Percentiles rank a stretch among this genome's conserved stretches.
These are phyloP conservation scores for Yponomeuta cagnagella DNA, from an alignment of 2,888 invertebrate species.

Conservation along the genomic window DNA sequence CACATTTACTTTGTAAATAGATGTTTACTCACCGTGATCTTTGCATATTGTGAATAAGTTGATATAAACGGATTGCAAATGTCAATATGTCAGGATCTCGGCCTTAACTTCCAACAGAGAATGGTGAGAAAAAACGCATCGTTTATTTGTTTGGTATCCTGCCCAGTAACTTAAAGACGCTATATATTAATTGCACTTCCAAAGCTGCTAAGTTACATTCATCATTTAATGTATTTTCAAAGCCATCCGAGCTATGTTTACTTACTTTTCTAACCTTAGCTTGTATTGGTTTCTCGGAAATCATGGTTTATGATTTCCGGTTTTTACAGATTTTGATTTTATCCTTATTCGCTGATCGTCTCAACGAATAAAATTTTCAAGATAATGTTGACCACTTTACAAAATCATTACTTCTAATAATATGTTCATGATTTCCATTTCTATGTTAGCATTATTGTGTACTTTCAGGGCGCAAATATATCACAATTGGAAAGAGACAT, in stretches of 20 bases:
- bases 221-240: not conserved
- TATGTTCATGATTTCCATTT: not conserved
- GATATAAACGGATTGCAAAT: slow-evolving; percentile 67
- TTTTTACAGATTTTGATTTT: too few species aligned
- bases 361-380: not conserved
- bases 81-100: slow-evolving; percentile 77
- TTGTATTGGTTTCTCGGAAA: not conserved
- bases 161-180: not conserved
- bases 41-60: slow-evolving; percentile 15
- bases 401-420: not conserved
- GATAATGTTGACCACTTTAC: not conserved
- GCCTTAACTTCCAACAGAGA: slow-evolving; percentile 76
- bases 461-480: slow-evolving; percentile 95
- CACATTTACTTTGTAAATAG: slow-evolving; percentile 11
- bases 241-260: not conserved
- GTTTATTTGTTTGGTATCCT: not conserved
- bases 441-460: not conserved
- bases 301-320: too few species aligned
- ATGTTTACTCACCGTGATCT: not conserved
- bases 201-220: not conserved
- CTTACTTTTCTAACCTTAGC: not conserved
- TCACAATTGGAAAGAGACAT: slow-evolving; percentile 99
- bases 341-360: too few species aligned
- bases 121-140: slow-evolving; percentile 47
- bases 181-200: not conserved